phyloP scores from a whole-genome alignment of 2,888 invertebrate genomes.

The Hoplodrina ambigua region DNA sequence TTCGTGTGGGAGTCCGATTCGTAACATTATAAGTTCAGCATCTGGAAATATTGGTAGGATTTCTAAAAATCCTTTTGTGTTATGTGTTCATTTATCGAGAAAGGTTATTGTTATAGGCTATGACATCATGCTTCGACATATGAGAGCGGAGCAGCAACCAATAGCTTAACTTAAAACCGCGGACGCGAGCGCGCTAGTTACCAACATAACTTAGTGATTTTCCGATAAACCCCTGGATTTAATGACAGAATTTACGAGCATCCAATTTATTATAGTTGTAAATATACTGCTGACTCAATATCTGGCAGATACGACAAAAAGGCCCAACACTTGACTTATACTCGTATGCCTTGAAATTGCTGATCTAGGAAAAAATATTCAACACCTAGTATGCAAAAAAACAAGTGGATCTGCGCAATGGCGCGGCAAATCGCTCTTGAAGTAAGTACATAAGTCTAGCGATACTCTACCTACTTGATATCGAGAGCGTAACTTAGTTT shows the following conservation, averaged over 20 bases:
- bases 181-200: too few species aligned
- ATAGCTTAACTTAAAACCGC: too few species aligned
- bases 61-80: too few species aligned
- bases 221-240: slow-evolving; percentile 4
- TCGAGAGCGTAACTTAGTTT: slow-evolving; percentile 10
- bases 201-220: background rate
- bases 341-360: slow-evolving; percentile 21
- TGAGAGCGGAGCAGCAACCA: too few species aligned
- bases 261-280: slow-evolving; percentile 10
- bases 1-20: too few species aligned
- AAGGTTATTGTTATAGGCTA: too few species aligned
- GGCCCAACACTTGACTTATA: slow-evolving; percentile 34
- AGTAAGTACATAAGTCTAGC: slow-evolving; percentile 2
- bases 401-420: slow-evolving; percentile 28
- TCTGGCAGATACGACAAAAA: slow-evolving; percentile 24
- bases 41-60: too few species aligned
- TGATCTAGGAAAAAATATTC: slow-evolving; percentile 28
- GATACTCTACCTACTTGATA: slow-evolving; percentile 6
- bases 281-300: slow-evolving; percentile 31
- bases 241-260: background rate
- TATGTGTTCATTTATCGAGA: too few species aligned
- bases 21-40: too few species aligned
- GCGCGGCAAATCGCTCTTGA: slow-evolving; percentile 43
- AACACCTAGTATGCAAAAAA: slow-evolving; percentile 42
- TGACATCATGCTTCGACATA: too few species aligned